Percentiles rank a stretch among this genome's conserved stretches.
Evolutionary conservation across 2,113 vertebrate genomes (phyloP).

Genomic region (Plecturocebus donacophilus): DNA sequence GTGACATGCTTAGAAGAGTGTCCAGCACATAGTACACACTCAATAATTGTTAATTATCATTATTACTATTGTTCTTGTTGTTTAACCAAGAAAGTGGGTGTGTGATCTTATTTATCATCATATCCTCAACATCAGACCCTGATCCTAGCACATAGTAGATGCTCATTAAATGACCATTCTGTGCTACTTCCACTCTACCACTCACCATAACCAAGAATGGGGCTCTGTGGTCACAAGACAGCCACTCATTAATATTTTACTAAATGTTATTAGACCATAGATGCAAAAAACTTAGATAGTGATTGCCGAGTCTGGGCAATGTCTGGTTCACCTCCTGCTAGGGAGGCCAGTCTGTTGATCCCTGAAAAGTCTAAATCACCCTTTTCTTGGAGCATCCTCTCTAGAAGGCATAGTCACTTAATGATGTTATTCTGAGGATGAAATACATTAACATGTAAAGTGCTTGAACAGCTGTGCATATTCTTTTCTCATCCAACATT

Average conservation of each 20-base stretch:
- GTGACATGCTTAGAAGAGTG: conserved; percentile 1
- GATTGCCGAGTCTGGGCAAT: neutral
- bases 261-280: conserved; percentile 11
- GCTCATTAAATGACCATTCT: neutral
- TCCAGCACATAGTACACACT: neutral
- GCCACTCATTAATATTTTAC: neutral
- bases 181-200: neutral
- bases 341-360: neutral
- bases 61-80: neutral
- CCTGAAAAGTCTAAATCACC: neutral
- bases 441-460: neutral
- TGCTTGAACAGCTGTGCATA: neutral
- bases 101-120: neutral
- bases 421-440: conserved; percentile 7
- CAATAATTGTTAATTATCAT: neutral
- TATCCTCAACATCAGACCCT: conserved; percentile 7
- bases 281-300: neutral
- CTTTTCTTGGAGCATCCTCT: conserved; percentile 7
- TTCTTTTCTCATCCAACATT: conserved; percentile 14
- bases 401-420: conserved; percentile 9
- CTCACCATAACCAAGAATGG: neutral
- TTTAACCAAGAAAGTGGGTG: conserved; percentile 22
- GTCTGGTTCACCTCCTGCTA: neutral
- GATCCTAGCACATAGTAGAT: neutral
- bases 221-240: neutral